These are phyloP conservation scores for Pseudococcus longispinus DNA, from an alignment of 2,888 invertebrate species.

Conservation along the genomic window DNA sequence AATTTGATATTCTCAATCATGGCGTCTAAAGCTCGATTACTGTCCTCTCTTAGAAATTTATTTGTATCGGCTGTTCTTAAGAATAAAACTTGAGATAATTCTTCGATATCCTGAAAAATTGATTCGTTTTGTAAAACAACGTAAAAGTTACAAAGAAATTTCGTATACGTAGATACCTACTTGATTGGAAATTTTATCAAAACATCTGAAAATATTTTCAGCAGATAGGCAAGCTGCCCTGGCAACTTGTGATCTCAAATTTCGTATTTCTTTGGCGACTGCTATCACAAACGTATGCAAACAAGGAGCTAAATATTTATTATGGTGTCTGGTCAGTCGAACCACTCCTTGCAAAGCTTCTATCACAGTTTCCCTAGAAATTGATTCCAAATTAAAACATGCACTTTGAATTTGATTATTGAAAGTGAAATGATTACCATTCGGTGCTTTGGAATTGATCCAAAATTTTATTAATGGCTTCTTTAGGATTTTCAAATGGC, in stretches of 20 bases:
- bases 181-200: slow-evolving; percentile 68
- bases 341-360: slow-evolving; percentile 75
- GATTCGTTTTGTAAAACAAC: no score
- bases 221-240: slow-evolving; percentile 85
- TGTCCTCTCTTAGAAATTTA: slow-evolving; percentile 89
- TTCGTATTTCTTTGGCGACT: slow-evolving; percentile 80
- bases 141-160: no score
- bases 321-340: slow-evolving; percentile 72
- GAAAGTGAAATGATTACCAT: slow-evolving; percentile 65
- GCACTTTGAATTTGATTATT: neutral
- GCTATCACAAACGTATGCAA: slow-evolving; percentile 73
- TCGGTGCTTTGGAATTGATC: slow-evolving; percentile 74
- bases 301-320: slow-evolving; percentile 68
- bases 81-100: slow-evolving; percentile 79
- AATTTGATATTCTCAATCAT: slow-evolving; percentile 81
- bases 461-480: slow-evolving; percentile 70
- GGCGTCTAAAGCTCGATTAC: slow-evolving; percentile 79
- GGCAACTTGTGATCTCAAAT: slow-evolving; percentile 91
- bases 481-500: slow-evolving; percentile 72
- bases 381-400: neutral
- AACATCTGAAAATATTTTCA: slow-evolving; percentile 77
- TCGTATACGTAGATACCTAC: slow-evolving; percentile 62
- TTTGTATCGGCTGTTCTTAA: slow-evolving; percentile 93
- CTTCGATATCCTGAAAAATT: slow-evolving; percentile 78
- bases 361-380: slow-evolving; percentile 74